phyloP scores from a whole-genome alignment of 2,888 invertebrate genomes.

The Rhaphigaster nebulosa region DNA sequence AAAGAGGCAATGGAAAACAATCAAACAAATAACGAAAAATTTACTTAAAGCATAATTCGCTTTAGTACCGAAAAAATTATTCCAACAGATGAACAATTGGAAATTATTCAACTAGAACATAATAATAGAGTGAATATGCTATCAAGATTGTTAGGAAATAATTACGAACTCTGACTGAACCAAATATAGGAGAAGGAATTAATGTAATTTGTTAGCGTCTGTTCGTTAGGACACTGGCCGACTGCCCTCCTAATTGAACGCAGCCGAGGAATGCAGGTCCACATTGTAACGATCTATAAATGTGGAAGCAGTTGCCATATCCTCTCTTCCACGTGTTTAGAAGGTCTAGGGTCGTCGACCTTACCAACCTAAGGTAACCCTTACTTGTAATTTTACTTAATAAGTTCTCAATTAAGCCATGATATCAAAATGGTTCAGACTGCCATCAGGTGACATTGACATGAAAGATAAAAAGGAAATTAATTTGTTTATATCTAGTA shows the following conservation, averaged over 20 bases:
- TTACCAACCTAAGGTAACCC: neutral
- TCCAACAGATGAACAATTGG: no score
- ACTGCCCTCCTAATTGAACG: neutral
- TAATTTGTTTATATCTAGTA: no score
- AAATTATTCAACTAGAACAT: no score
- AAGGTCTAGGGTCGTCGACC: neutral
- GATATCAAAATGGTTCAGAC: neutral
- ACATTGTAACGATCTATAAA: neutral
- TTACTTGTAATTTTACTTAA: no score
- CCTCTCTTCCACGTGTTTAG: neutral
- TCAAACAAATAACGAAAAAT: no score
- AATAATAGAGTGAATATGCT: no score
- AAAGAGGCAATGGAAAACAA: no score
- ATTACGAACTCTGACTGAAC: neutral
- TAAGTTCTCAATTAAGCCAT: neutral
- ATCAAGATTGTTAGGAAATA: neutral
- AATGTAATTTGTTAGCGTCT: neutral
- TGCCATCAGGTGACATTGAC: neutral
- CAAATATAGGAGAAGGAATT: neutral
- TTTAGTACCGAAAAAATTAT: no score
- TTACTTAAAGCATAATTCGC: no score
- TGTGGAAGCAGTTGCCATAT: neutral
- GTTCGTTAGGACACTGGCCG: neutral
- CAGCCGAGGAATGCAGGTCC: conserved; percentile 11
- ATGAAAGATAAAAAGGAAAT: neutral